phyloP scores from a whole-genome alignment of 2,797 vertebrate genomes.

The Notamacropus eugenii region DNA sequence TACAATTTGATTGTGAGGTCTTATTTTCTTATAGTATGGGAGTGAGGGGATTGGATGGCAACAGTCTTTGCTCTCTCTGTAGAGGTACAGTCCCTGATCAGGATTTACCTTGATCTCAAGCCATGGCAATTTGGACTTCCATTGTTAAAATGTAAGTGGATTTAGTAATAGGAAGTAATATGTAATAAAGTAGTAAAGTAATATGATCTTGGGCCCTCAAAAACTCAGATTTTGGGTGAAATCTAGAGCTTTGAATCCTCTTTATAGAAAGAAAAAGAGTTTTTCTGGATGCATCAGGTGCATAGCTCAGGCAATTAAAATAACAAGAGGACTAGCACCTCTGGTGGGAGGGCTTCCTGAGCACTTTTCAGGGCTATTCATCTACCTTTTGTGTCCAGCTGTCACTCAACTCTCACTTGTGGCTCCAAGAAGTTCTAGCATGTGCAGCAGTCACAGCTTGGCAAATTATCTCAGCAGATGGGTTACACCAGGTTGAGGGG shows the following conservation, averaged over 20 bases:
- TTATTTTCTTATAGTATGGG: not conserved
- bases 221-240: not conserved
- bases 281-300: not conserved
- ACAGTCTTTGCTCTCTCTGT: not conserved
- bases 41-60: not conserved
- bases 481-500: not conserved
- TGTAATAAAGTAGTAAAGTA: no score
- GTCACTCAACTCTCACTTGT: not conserved
- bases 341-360: not conserved
- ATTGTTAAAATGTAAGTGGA: not conserved
- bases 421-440: not conserved
- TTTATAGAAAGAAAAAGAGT: not conserved
- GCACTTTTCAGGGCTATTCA: not conserved
- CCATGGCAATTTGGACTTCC: not conserved
- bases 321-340: not conserved
- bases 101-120: not conserved
- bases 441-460: not conserved
- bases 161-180: not conserved
- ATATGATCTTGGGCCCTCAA: not conserved
- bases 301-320: not conserved
- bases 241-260: not conserved
- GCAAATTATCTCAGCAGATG: not conserved
- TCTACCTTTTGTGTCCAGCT: not conserved
- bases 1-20: not conserved
- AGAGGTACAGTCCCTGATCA: not conserved